These are phyloP conservation scores for Redunca redunca DNA, from an alignment of 2,113 vertebrate species.

Conservation along the genomic window DNA sequence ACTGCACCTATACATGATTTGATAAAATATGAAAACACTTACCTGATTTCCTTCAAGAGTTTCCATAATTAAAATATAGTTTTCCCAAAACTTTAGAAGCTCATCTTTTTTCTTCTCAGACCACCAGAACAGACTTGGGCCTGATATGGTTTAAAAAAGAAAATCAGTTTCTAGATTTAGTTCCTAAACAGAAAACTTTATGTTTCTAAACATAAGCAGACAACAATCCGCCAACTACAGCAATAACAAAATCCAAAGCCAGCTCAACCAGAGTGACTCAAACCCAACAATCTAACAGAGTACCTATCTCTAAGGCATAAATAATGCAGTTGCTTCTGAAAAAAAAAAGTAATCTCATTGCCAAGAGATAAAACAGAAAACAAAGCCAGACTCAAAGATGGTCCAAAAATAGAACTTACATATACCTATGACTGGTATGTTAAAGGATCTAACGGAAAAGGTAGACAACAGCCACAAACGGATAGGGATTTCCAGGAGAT, in stretches of 20 bases:
- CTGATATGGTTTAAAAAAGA: conserved; percentile 67
- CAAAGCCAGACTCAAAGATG: background rate
- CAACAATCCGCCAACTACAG: background rate
- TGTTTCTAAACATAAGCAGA: background rate
- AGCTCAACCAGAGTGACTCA: background rate
- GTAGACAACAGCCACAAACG: background rate
- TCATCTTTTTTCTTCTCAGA: conserved; percentile 77
- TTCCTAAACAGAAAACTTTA: background rate
- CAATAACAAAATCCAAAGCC: background rate
- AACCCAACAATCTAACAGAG: background rate
- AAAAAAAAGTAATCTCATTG: background rate
- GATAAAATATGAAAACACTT: background rate
- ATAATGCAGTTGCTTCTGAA: background rate
- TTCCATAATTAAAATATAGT: conserved; percentile 93
- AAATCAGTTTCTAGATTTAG: conserved; percentile 4
- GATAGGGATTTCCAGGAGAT: background rate
- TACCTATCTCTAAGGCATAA: background rate
- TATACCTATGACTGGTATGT: background rate
- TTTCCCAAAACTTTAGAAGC: conserved; percentile 91
- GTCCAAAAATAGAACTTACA: background rate
- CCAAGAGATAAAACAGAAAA: background rate
- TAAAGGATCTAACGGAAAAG: background rate
- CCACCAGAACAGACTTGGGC: conserved; percentile 90
- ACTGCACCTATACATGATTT: background rate
- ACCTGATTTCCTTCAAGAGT: conserved; percentile 98